Percentiles rank a stretch among this genome's conserved stretches.
phyloP scores from a whole-genome alignment of 1,140 invertebrate species.

The Atta colombica region DNA sequence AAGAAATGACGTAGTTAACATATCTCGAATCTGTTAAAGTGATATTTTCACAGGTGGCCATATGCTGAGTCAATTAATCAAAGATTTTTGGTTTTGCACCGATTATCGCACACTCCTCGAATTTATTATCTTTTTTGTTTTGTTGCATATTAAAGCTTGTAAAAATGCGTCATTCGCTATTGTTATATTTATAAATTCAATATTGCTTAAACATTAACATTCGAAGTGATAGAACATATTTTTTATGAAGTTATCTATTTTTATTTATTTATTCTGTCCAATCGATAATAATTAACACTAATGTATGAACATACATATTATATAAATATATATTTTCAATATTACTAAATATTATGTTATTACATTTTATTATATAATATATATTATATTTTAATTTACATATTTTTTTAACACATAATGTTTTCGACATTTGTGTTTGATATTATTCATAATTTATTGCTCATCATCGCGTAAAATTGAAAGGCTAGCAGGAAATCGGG shows the following conservation, averaged over 20 bases:
- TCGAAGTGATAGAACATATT: background rate
- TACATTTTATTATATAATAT: background rate
- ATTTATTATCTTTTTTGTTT: slow-evolving; percentile 14
- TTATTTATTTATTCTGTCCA: background rate
- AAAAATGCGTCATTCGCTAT: slow-evolving; percentile 4
- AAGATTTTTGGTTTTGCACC: slow-evolving; percentile 55
- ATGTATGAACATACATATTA: background rate
- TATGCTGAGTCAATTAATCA: slow-evolving; percentile 44
- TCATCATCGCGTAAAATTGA: background rate
- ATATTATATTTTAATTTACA: background rate
- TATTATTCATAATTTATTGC: background rate
- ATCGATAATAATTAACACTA: slow-evolving; percentile 38
- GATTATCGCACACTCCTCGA: slow-evolving; percentile 31
- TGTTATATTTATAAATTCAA: background rate
- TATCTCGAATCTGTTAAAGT: slow-evolving; percentile 30
- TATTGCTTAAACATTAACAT: background rate
- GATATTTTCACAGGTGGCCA: slow-evolving; percentile 43
- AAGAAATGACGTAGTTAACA: slow-evolving; percentile 55
- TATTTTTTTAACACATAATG: background rate
- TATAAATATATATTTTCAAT: background rate
- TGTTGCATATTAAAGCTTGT: background rate
- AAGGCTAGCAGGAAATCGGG: slow-evolving; percentile 41
- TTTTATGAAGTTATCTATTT: background rate
- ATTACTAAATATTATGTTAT: background rate
- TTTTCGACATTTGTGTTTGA: background rate